Evolutionary conservation across 2,888 invertebrate genomes (phyloP), one percentile per base, ranked within the genome.

Genomic region (Drosophila barbarae): DNA sequence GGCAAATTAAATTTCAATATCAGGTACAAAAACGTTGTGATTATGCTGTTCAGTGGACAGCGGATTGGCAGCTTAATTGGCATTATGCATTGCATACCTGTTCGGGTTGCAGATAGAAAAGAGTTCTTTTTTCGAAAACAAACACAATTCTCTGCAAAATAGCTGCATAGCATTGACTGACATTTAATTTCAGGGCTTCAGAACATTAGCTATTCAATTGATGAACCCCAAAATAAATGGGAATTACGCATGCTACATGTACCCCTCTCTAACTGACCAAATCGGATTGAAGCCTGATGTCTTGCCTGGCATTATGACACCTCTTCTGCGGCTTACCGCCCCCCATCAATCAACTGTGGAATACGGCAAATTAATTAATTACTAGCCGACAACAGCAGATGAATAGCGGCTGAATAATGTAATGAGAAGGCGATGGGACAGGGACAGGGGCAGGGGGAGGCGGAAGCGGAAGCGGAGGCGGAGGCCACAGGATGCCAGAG

Each of bases 331-430:
- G 44, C 18, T 58, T n/a, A 38, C 30, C 58, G 35, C 28, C 38
- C 21, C 5, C 32, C 44, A 59, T 58, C 59, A 58, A 44, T 58
- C 59, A 58, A 5, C 36, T 5, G 8, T 1, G 23, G 15, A 9
- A 44, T 38, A n/a, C 18, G 23, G 35, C 12, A 18, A 61, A 63
- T 63, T 30, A 63, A 63, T 63, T 51, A 63, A 63, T 63, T 51
- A 44, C 51, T 15, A 21, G 32, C 34, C 42, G 15, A 7, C 50
- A 36, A 35, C 50, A 30, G 50, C 42, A 28, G 44, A 38, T 32
- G 28, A 44, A 63, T 32, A n/a, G 42, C 30, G 26, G 32, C 12
- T 44, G 42, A 50, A 50, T 50, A 63, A 49, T 58, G 32, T 47
- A 60, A 35, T 39, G 23, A 26, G 10, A 3, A 5, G 35, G 35